These are phyloP conservation scores for Peromyscus californicus DNA, from an alignment of 2,113 vertebrate species.

Conservation along the genomic window DNA sequence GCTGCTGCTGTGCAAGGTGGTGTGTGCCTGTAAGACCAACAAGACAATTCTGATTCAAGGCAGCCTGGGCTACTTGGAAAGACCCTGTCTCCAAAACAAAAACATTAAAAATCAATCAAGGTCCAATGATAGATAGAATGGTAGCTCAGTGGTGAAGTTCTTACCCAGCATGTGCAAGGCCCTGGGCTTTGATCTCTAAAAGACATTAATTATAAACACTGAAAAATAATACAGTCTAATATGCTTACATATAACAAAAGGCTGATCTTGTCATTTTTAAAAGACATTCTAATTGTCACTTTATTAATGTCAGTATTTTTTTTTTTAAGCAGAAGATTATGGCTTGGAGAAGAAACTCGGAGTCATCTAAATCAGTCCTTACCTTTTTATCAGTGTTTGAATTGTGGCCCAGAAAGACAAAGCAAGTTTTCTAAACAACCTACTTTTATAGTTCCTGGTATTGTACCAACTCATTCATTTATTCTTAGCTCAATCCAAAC, in stretches of 20 bases:
- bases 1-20: background rate
- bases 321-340: constrained; percentile 47
- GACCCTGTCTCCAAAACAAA: background rate
- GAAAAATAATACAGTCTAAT: no score
- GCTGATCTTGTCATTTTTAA: background rate
- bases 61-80: background rate
- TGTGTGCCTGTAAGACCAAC: background rate
- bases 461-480: constrained; percentile 13
- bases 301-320: background rate
- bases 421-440: background rate
- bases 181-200: background rate
- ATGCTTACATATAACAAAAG: background rate
- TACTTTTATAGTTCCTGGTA: background rate
- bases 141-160: background rate
- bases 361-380: background rate
- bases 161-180: background rate
- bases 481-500: constrained; percentile 20
- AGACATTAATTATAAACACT: background rate
- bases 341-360: background rate
- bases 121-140: background rate
- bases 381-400: constrained; percentile 4
- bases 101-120: background rate
- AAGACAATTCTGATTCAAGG: background rate
- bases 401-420: constrained; percentile 15
- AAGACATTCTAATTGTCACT: background rate